Conservation (phyloP, 2,113 vertebrate species). For the Arvicanthis niloticus region DNA sequence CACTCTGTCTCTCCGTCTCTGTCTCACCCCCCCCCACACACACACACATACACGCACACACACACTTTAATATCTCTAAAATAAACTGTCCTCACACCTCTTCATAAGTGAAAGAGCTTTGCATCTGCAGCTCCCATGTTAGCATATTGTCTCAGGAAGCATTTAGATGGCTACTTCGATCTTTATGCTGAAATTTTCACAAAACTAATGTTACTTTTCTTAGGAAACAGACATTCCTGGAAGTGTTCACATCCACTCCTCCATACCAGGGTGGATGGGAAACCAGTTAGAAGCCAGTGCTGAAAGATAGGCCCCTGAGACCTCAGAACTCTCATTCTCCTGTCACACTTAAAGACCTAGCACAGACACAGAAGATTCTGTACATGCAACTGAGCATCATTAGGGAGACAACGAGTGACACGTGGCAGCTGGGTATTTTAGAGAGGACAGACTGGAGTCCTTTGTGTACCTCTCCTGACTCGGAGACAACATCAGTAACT, state of each 20-base stretch:
- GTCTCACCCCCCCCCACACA: background rate
- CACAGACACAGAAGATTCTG: background rate
- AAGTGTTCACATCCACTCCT: background rate
- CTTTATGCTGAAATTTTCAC: background rate
- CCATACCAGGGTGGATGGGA: background rate
- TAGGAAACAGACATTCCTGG: background rate
- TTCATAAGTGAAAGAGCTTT: background rate
- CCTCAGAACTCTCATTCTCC: background rate
- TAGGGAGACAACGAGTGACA: background rate
- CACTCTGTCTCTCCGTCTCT: background rate
- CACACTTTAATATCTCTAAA: background rate
- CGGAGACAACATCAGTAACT: background rate
- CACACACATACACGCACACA: background rate
- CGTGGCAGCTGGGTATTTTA: background rate
- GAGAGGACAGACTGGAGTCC: background rate
- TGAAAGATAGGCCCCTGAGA: background rate
- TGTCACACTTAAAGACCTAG: background rate
- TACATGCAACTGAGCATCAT: background rate
- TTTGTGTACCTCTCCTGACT: background rate
- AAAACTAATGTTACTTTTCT: background rate
- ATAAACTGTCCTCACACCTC: background rate
- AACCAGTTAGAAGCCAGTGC: background rate
- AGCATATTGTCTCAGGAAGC: background rate
- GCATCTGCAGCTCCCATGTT: background rate
- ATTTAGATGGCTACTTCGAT: background rate